Conservation (phyloP, 1,140 invertebrate species). For the Drosophila nannoptera region DNA sequence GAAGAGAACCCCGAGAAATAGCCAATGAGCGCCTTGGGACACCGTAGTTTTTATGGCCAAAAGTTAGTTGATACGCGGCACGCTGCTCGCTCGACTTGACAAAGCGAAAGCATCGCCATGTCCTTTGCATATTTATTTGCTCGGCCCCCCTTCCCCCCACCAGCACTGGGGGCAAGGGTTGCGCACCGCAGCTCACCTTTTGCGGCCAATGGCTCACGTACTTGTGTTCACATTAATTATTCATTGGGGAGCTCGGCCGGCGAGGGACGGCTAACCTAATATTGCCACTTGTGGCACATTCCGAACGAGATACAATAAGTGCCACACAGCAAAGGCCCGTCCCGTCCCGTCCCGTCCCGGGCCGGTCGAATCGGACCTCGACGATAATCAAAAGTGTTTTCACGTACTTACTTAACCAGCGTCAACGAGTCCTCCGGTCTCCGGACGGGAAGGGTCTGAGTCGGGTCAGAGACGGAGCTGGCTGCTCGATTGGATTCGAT, state of each 20-base stretch:
- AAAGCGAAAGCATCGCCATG: conserved; percentile 34
- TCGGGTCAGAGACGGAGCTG: no score
- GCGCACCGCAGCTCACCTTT: conserved; percentile 14
- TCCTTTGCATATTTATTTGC: conserved; percentile 65
- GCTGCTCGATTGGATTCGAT: no score
- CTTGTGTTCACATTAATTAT: conserved; percentile 61
- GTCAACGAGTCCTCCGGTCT: no score
- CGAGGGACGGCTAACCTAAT: conserved; percentile 26
- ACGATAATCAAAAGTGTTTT: not conserved
- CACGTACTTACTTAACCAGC: conserved; percentile 37
- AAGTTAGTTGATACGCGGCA: conserved; percentile 21
- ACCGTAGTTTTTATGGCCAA: conserved; percentile 27
- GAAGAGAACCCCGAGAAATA: conserved; percentile 34
- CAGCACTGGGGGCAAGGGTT: not conserved
- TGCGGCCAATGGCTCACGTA: conserved; percentile 6
- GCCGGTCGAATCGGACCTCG: no score
- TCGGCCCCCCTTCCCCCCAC: no score
- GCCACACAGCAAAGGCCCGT: conserved; percentile 25
- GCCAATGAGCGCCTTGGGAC: conserved; percentile 67
- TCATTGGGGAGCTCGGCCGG: conserved; percentile 48
- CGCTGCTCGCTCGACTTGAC: conserved; percentile 1
- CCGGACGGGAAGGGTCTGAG: no score
- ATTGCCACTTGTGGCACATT: conserved; percentile 63
- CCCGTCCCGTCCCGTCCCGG: no score
- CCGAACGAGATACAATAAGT: conserved; percentile 51